Evolutionary conservation across 2,113 vertebrate genomes (phyloP).

Genomic region (Eulemur macaco): DNA sequence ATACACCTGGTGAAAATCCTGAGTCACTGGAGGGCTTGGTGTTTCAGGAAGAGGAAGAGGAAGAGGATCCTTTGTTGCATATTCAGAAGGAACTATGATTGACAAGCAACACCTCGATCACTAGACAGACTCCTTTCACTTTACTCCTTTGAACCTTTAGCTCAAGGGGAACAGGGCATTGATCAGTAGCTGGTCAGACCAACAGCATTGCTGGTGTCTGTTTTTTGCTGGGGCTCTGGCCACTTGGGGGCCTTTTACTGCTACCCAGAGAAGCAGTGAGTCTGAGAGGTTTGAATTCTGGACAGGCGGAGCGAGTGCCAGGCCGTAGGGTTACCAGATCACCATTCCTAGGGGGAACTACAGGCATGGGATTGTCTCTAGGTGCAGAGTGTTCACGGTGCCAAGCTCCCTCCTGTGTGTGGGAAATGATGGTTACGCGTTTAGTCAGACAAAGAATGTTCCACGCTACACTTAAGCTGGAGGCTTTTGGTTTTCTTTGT

Average conservation of each 20-base stretch:
- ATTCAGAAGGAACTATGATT: slow-evolving; percentile 26
- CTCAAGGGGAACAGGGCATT: background rate
- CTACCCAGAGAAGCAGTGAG: background rate
- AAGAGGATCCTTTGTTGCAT: background rate
- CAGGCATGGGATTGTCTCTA: background rate
- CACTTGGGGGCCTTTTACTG: background rate
- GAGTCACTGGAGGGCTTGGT: slow-evolving; percentile 27
- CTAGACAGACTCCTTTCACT: background rate
- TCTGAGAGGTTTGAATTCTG: background rate
- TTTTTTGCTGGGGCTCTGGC: background rate
- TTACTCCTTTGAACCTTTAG: background rate
- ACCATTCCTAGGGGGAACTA: background rate
- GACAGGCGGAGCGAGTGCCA: background rate
- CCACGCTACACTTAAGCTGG: background rate
- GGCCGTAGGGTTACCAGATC: background rate
- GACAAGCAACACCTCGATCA: background rate
- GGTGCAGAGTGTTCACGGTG: background rate
- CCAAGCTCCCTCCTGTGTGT: background rate
- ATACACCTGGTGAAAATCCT: slow-evolving; percentile 39
- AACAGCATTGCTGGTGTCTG: background rate
- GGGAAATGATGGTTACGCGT: background rate
- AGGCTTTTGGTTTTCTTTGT: slow-evolving; percentile 42
- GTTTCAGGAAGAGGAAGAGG: slow-evolving; percentile 51
- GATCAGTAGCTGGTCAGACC: background rate
- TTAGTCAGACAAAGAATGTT: slow-evolving; percentile 24